Evolutionary conservation across 2,113 vertebrate species (phyloP).

Genomic region (Blennius ocellaris): DNA sequence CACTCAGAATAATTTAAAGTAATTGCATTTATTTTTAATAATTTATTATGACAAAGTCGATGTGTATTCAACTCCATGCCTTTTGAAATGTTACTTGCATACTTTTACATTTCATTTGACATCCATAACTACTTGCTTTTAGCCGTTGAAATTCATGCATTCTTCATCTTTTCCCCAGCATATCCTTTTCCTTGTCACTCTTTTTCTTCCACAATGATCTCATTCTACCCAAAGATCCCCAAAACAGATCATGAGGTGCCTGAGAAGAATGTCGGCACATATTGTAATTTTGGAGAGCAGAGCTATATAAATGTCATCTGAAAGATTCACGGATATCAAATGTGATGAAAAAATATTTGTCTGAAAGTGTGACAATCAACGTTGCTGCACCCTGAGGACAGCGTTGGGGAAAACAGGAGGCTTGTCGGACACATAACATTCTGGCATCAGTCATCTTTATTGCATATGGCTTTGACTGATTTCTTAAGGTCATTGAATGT

Average conservation of each 20-base stretch:
- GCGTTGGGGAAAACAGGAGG: constrained; percentile 31
- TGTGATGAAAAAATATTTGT: constrained; percentile 76
- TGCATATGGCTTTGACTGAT: constrained; percentile 59
- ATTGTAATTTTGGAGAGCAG: constrained; percentile 64
- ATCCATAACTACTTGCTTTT: neutral
- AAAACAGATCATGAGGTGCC: constrained; percentile 50
- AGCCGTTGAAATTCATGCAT: constrained; percentile 12
- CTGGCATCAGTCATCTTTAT: constrained; percentile 70
- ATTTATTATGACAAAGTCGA: neutral
- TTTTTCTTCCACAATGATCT: constrained; percentile 16
- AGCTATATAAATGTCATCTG: constrained; percentile 70
- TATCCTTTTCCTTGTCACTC: constrained; percentile 15
- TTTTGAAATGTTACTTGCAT: neutral
- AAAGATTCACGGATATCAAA: constrained; percentile 66
- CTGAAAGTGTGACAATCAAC: constrained; percentile 67
- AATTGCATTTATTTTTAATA: constrained; percentile 1
- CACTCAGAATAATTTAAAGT: neutral
- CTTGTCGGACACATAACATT: constrained; percentile 54
- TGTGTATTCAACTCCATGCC: neutral
- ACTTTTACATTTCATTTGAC: constrained; percentile 9
- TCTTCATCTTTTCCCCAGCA: neutral
- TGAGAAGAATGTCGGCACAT: constrained; percentile 68
- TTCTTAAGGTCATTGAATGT: constrained; percentile 65
- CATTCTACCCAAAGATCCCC: neutral
- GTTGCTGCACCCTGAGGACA: constrained; percentile 60